Evolutionary conservation across 2,888 invertebrate genomes (phyloP), one percentile per base, ranked within the genome.

Genomic region (Spatulosminthurus flaviceps): DNA sequence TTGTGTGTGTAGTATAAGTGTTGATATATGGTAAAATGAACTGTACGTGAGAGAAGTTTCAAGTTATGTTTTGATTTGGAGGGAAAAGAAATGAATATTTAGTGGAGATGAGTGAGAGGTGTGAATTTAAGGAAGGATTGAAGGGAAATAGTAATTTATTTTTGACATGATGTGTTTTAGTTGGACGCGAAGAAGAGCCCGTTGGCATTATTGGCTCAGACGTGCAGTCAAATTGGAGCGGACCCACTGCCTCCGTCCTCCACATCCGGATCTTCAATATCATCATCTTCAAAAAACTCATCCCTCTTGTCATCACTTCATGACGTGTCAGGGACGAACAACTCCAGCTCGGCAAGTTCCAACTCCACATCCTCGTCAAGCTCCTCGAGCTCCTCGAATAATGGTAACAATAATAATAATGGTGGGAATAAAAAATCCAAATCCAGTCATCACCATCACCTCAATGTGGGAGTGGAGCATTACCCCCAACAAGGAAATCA

Each of bases 111-210:
- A 7, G 34, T 34, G 34, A 7, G 34, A 7, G n/a, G 34, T 34
- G 34, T 34, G 9, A 9, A 9, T 34, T 34, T 4, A 9, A 34
- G 34, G 34, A 34, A 34, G 34, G 4, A 9, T 34, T 51, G 51
- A 51, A 51, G n/a, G 5, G 51, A 19, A 51, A 51, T 22, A 29
- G 22, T 22, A 60, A 64, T 81, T 73, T 74, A 21, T 86, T 86
- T 82, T 83, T 84, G 85, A 88, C 90, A 88, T 90, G 89, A n/a
- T n/a, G n/a, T n/a, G 88, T 93, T 93, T 84, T 93, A 97, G 97
- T 91, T 97, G 92, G 97, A 97, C 90, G 95, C 96, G 84, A 97
- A 97, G 91, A 97, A 97, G 90, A 97, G 96, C 89, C 98, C 98
- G 22, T 89, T 98, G 88, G 97, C 97, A 72, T 90, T 98, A 82